Evolutionary conservation across 2,888 invertebrate genomes (phyloP), one percentile per base, ranked within the genome.

Genomic region (Ischnus inquisitorius): DNA sequence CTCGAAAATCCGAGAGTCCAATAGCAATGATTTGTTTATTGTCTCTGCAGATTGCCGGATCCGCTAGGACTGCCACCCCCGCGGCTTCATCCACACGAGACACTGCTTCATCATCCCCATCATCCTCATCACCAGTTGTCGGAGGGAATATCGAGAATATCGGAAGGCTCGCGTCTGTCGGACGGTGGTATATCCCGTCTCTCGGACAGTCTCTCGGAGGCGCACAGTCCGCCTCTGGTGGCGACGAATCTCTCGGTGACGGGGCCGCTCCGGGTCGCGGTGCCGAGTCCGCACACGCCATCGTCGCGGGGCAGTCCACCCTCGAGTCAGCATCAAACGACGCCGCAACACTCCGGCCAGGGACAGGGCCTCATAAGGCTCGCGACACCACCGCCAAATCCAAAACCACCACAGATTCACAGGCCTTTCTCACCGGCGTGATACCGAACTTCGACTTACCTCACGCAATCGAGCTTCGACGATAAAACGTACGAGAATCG

Each of bases 351-450:
- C 22, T 88, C 90, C 57, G 92, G 90, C 77, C 92, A 92, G 84
- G 89, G 90, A 68, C 90, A 90, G 75, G 91, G 92, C 8, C 86
- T 93, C 72, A 92, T 93, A 79, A 92, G 93, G 88, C 90, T 92
- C 43, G 90, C 91, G 51, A 92, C 92, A 4, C 93, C 93, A n/a
- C 92, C 92, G 74, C 88, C 88, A 46, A 93, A 93, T 84, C 93
- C 93, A 41, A 93, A 92, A 84, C 93, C 93, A 6, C 93, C 92
- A 34, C 93, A 93, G 86, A 92, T 93, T 64, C 93, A 93, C 87
- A 91, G 93, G 88, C 93, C 93, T 0, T 93, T 93, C 79, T 93
- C 93, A 90, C 93, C 93, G 77, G 93, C 93, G 93, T 93, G 93
- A 93, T 93, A 92, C 90, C 78, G 69, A 81, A 78, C 81, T 25